A percentile compares a stretch with the other conserved stretches of the same genome.
phyloP scores from a whole-genome alignment of 2,888 invertebrate genomes.

The Odontothrips loti region DNA sequence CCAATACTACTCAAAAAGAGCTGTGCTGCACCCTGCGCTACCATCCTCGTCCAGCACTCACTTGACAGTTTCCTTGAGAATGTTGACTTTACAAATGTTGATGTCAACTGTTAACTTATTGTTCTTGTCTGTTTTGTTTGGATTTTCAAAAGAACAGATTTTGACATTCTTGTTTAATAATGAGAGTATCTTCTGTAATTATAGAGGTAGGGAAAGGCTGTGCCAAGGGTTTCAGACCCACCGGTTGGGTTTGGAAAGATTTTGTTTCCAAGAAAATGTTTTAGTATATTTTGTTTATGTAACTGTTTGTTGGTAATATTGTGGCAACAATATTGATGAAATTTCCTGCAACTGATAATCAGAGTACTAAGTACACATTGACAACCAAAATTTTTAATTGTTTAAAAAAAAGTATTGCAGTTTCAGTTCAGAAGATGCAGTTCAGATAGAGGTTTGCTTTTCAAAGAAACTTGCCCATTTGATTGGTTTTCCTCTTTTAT shows the following conservation, averaged over 20 bases:
- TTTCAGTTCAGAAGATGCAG: too few relatives aligned
- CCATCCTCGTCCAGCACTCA: constrained; percentile 3
- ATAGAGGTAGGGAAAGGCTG: background rate
- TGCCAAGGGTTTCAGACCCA: background rate
- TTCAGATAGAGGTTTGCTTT: too few relatives aligned
- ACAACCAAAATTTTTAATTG: too few relatives aligned
- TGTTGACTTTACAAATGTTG: background rate
- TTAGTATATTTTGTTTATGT: background rate
- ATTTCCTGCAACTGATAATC: too few relatives aligned
- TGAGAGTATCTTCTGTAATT: too few relatives aligned
- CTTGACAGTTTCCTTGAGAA: background rate
- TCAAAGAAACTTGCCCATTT: too few relatives aligned
- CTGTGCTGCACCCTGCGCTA: background rate
- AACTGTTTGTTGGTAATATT: background rate
- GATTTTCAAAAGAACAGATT: background rate
- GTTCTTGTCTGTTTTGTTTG: background rate
- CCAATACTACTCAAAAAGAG: constrained; percentile 7
- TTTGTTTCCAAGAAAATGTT: background rate
- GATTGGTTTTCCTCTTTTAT: too few relatives aligned
- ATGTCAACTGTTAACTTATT: background rate
- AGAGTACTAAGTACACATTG: too few relatives aligned
- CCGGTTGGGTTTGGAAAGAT: background rate
- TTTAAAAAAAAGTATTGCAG: too few relatives aligned
- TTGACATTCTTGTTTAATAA: too few relatives aligned
- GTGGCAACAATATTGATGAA: background rate